Percentiles rank a stretch among this genome's conserved stretches.
Evolutionary conservation across 2,113 vertebrate species (phyloP).

Genomic region (Parotia lawesii): DNA sequence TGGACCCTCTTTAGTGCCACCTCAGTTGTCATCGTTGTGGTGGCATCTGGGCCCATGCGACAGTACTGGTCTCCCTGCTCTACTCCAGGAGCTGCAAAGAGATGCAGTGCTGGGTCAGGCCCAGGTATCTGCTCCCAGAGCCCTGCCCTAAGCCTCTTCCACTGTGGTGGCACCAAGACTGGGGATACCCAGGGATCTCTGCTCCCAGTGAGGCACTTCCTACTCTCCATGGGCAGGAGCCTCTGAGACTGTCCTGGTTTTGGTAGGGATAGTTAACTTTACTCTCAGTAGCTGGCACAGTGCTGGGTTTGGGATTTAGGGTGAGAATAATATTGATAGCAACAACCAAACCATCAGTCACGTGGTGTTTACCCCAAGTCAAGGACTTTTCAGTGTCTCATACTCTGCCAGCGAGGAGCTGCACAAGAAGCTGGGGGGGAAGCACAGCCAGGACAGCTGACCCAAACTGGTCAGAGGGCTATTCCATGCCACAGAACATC

Average conservation of each 20-base stretch:
- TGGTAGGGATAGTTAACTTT: not conserved
- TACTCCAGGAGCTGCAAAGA: not conserved
- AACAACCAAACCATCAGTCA: not conserved
- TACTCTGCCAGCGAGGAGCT: not conserved
- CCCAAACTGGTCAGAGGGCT: not conserved
- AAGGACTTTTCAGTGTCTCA: not conserved
- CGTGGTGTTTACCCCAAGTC: not conserved
- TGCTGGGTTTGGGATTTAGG: not conserved
- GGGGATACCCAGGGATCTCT: not conserved
- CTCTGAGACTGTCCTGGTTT: not conserved
- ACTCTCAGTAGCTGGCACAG: not conserved
- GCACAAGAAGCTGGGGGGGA: not conserved
- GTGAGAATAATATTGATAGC: not conserved
- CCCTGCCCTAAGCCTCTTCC: not conserved
- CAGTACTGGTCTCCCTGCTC: not conserved
- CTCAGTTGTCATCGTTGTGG: not conserved
- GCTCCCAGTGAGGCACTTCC: not conserved
- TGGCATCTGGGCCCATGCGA: not conserved
- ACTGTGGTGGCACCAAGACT: not conserved
- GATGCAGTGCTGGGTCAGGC: not conserved
- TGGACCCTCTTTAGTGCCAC: not conserved
- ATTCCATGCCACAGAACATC: not conserved
- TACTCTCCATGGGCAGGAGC: not conserved
- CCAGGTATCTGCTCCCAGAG: not conserved
- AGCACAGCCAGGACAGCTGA: not conserved